These are phyloP conservation scores for Sebastes taczanowskii DNA, from an alignment of 2,797 vertebrate species.

Conservation along the genomic window DNA sequence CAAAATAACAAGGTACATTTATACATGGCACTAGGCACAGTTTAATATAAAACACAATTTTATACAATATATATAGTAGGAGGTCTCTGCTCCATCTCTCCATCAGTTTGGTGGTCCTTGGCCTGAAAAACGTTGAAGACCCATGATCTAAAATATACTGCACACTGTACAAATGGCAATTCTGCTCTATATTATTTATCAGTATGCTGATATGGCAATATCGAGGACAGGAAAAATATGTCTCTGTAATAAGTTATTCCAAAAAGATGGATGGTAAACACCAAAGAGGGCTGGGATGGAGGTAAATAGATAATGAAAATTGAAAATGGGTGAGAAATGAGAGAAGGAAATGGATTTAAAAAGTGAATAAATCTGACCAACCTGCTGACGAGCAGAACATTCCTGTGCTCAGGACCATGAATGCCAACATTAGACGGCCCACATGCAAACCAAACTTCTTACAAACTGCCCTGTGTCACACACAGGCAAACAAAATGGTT, in stretches of 20 bases:
- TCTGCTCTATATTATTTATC: not conserved
- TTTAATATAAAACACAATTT: too few species aligned
- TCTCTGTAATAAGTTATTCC: not conserved
- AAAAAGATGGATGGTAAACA: not conserved
- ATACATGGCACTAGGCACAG: too few species aligned
- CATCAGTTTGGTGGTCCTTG: too few species aligned
- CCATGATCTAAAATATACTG: not conserved
- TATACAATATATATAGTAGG: too few species aligned
- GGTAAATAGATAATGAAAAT: not conserved
- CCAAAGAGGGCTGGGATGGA: not conserved
- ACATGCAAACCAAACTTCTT: slow-evolving; percentile 98
- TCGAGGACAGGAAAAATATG: not conserved
- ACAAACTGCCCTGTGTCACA: slow-evolving; percentile 90
- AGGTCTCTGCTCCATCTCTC: too few species aligned
- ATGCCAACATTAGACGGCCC: slow-evolving; percentile 94
- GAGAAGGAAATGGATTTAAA: not conserved
- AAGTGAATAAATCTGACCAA: slow-evolving; percentile 61
- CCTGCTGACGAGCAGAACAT: slow-evolving; percentile 98
- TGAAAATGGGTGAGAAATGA: not conserved
- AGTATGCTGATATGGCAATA: not conserved
- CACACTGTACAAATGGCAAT: not conserved
- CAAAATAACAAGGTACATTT: too few species aligned
- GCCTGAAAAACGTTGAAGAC: too few species aligned
- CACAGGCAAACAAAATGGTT: slow-evolving; percentile 25
- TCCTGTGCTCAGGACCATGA: slow-evolving; percentile 95